Conservation (phyloP, 2,888 invertebrate genomes). For the Meliscaeva auricollis region DNA sequence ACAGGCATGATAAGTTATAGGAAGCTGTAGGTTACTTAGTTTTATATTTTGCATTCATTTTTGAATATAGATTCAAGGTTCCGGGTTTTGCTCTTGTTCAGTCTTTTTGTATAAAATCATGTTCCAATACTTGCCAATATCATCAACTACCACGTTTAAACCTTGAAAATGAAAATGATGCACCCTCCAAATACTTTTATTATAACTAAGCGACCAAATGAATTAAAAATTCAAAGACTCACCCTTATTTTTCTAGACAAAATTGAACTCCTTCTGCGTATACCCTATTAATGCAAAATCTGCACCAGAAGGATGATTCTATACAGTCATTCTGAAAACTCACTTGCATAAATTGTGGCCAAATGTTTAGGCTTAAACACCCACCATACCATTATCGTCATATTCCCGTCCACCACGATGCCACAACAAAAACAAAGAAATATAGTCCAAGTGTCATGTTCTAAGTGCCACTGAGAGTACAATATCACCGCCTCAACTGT, state of each 20-base stretch:
- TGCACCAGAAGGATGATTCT: slow-evolving; percentile 26
- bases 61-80: no score
- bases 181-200: no score
- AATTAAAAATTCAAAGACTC: not conserved
- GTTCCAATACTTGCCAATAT: no score
- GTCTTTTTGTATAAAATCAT: no score
- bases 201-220: not conserved
- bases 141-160: no score
- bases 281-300: not conserved
- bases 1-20: no score
- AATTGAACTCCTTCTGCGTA: not conserved
- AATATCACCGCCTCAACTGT: slow-evolving; percentile 50
- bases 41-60: no score
- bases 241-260: not conserved
- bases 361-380: slow-evolving; percentile 66
- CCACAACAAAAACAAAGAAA: slow-evolving; percentile 77
- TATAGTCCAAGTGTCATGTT: slow-evolving; percentile 75
- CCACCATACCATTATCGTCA: slow-evolving; percentile 14
- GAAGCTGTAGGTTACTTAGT: no score
- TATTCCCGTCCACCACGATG: slow-evolving; percentile 15
- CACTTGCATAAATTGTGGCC: slow-evolving; percentile 78
- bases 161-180: no score
- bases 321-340: slow-evolving; percentile 69
- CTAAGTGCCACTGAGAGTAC: slow-evolving; percentile 54
- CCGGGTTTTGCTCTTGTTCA: no score